Evolutionary conservation across 2,797 vertebrate genomes (phyloP).

Genomic region (Arctocebus calabarensis): DNA sequence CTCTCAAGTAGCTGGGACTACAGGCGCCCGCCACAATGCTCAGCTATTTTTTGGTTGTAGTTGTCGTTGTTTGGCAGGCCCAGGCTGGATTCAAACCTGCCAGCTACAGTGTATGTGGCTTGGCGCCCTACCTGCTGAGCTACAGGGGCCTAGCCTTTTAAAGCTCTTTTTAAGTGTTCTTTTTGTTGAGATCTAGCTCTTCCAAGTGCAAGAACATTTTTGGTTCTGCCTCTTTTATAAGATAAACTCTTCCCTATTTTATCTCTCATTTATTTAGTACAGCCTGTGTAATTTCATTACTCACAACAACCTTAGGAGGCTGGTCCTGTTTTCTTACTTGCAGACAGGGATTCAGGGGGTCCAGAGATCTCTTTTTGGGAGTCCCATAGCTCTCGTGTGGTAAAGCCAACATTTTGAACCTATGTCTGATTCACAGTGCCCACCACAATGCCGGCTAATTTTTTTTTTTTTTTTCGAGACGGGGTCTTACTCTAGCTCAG

Average conservation of each 20-base stretch:
- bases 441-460: too few species aligned
- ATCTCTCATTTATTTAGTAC: constrained; percentile 28
- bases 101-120: too few species aligned
- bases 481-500: too few species aligned
- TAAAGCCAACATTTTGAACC: constrained; percentile 50
- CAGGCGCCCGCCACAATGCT: too few species aligned
- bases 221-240: constrained; percentile 40
- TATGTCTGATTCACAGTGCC: neutral
- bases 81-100: too few species aligned
- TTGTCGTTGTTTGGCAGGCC: too few species aligned
- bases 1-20: too few species aligned
- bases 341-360: neutral
- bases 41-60: too few species aligned
- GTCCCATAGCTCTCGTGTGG: neutral
- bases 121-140: too few species aligned
- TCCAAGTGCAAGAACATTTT: constrained; percentile 27
- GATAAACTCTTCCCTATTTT: neutral
- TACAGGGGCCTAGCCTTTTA: too few species aligned
- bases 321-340: neutral
- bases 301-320: neutral
- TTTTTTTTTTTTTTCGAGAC: too few species aligned
- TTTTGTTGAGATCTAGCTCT: constrained; percentile 58
- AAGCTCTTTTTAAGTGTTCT: neutral
- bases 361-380: constrained; percentile 20
- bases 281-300: constrained; percentile 25